Base-by-base conservation (phyloP, 2,797 vertebrate genomes). In the Amblyopsis hoosieri region DNA sequence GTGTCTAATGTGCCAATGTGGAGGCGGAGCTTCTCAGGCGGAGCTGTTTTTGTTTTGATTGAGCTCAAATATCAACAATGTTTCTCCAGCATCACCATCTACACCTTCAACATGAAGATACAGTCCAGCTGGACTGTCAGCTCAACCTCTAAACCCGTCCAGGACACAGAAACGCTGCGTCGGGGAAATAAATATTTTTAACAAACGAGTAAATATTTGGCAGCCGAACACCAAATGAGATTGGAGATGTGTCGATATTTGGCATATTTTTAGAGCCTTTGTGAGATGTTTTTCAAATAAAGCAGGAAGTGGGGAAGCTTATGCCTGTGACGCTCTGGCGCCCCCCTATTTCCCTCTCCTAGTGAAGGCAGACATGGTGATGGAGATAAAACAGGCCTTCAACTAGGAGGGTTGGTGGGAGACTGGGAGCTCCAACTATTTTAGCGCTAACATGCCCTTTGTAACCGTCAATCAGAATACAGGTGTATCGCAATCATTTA, bases 181-280 rank as follows among this genome's bases (percentile, higher is more conserved):
- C 45, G 23, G 55, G 75, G 69, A 85, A 78, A 54, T 84, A 86
- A 89, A 87, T 78, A 79, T 77, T 85, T 69, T 79, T 68, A 47
- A 64, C 65, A 81, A 84, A 84, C 78, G 71, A 64, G 71, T 85
- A 85, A 89, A 86, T 82, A 82, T 76, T 86, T 82, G 79, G 76
- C 85, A 81, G 80, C 73, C 75, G 33, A 83, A 72, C 73, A 69
- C 70, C 53, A 12, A 80, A 64, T 51, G 67, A 80, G 75, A 76
- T 76, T 71, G 71, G 75, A 85, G 85, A 89, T 82, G 78, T 82
- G 80, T 80, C 58, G 66, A 87, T 85, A 85, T 87, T 85, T 47
- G 50, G 62, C 70, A 74, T 91, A 92, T 91, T 90, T 92, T 90
- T 90, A 90, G 87, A 86, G 74, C 76, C 82, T 90, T 89, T 88